phyloP scores from a whole-genome alignment of 2,113 vertebrate species.

The Pantherophis guttatus region DNA sequence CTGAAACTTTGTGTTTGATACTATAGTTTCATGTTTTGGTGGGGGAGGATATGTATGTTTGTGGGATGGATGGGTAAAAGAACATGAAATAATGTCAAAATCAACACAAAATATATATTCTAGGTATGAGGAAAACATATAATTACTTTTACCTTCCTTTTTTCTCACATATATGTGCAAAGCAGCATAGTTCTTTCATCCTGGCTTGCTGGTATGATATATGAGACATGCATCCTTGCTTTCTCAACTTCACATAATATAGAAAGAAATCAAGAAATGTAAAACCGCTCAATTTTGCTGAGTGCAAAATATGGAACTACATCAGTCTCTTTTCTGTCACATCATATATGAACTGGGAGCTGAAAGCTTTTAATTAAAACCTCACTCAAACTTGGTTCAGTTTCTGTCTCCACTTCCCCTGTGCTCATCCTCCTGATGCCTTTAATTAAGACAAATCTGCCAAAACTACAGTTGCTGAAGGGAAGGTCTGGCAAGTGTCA shows the following conservation, averaged over 20 bases:
- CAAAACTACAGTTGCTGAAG: constrained; percentile 57
- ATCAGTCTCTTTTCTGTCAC: constrained; percentile 25
- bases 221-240: background rate
- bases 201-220: background rate
- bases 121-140: background rate
- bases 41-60: background rate
- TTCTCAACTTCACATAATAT: background rate
- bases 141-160: background rate
- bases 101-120: background rate
- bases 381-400: constrained; percentile 41
- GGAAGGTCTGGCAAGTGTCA: constrained; percentile 55
- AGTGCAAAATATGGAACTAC: background rate
- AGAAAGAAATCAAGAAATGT: background rate
- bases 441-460: constrained; percentile 66
- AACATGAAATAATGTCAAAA: background rate
- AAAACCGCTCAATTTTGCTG: background rate
- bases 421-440: constrained; percentile 38
- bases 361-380: constrained; percentile 50
- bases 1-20: background rate
- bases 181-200: background rate
- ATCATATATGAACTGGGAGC: constrained; percentile 42
- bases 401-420: constrained; percentile 51
- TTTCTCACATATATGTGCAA: too few relatives aligned
- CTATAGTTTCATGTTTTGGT: background rate
- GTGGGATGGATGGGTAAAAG: background rate